These are phyloP conservation scores for Aricia artaxerxes DNA, from an alignment of 2,888 invertebrate genomes.

Conservation along the genomic window DNA sequence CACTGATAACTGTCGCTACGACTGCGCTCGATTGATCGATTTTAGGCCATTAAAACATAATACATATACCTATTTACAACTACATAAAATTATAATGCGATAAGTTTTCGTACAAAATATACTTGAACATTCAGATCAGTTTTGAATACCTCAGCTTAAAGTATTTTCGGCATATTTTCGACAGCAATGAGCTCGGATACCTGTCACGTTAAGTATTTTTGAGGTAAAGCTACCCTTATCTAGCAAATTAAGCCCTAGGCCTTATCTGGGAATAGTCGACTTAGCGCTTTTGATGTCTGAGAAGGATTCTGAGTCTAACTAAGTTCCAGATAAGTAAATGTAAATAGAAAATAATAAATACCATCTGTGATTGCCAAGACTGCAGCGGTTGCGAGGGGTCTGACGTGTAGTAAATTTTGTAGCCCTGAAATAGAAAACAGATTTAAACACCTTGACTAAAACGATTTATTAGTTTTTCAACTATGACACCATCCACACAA, in stretches of 20 bases:
- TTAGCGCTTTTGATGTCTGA: not conserved
- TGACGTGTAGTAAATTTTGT: conserved; percentile 97
- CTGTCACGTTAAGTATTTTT: not conserved
- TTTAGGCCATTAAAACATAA: no score
- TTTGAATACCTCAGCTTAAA: not conserved
- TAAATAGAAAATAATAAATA: conserved; percentile 43
- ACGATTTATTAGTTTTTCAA: no score
- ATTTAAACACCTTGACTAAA: not conserved
- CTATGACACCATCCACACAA: no score
- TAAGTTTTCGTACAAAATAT: no score
- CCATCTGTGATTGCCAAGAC: conserved; percentile 96
- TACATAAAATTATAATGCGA: no score
- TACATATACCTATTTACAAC: no score
- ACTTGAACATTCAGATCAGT: no score
- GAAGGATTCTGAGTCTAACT: not conserved
- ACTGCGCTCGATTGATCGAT: no score
- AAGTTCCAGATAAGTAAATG: no score
- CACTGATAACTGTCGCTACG: no score
- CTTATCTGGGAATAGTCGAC: not conserved
- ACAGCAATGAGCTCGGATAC: not conserved
- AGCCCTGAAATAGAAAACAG: conserved; percentile 84
- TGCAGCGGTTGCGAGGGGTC: conserved; percentile 92
- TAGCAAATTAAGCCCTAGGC: not conserved
- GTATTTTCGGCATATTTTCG: not conserved
- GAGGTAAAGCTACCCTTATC: not conserved